Percentiles rank a stretch among this genome's conserved stretches.
These are phyloP conservation scores for Nothobranchius kuhntae DNA, from an alignment of 2,113 vertebrate genomes.

Conservation along the genomic window DNA sequence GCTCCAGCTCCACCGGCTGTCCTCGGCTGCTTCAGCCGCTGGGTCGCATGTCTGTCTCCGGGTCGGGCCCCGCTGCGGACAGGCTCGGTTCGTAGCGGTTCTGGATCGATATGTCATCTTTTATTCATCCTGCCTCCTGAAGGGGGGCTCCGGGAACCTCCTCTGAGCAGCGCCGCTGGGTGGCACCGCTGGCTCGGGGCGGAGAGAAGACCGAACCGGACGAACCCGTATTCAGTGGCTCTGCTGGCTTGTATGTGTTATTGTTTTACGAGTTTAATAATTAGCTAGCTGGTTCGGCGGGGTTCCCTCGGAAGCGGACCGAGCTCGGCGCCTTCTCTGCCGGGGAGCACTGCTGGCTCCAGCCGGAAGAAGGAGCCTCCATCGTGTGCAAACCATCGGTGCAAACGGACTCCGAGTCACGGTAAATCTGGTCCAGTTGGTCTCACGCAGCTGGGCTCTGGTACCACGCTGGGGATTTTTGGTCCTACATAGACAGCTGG, in stretches of 20 bases:
- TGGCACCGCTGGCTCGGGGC: conserved; percentile 58
- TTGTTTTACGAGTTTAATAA: neutral
- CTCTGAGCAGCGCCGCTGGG: conserved; percentile 38
- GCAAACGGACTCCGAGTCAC: neutral
- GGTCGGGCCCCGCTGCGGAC: conserved; percentile 1
- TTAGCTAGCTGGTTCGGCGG: neutral
- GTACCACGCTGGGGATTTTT: neutral
- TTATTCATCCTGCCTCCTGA: conserved; percentile 22
- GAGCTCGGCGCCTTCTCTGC: conserved; percentile 28
- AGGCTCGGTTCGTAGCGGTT: neutral
- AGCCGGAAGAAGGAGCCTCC: conserved; percentile 20
- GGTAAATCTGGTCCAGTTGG: neutral
- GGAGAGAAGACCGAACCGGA: neutral
- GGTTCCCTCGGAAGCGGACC: conserved; percentile 7
- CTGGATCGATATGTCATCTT: conserved; percentile 29
- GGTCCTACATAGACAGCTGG: neutral
- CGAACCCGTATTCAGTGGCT: neutral
- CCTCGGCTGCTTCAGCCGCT: neutral
- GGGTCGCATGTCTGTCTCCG: neutral
- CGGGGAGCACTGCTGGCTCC: conserved; percentile 42
- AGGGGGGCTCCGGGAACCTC: conserved; percentile 6
- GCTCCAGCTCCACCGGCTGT: neutral
- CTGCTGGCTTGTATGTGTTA: neutral
- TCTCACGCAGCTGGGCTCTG: neutral
- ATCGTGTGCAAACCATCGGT: neutral